Conservation (phyloP, 1,140 invertebrate species). For the Pemphigus obesinymphae region DNA sequence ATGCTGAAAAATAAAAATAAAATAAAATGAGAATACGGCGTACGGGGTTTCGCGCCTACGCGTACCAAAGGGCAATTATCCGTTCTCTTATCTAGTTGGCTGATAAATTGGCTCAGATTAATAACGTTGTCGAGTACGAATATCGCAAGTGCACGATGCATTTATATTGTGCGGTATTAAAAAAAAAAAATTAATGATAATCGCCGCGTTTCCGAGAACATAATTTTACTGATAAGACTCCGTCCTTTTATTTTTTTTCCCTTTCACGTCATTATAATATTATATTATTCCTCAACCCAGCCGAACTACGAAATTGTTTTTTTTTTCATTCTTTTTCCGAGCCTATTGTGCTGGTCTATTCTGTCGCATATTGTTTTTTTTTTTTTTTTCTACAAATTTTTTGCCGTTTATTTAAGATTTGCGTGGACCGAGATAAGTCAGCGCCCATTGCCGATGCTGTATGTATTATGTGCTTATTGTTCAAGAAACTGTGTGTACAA, state of each 20-base stretch:
- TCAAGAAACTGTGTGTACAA: not conserved
- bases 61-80: slow-evolving; percentile 11
- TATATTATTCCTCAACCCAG: not conserved
- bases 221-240: not conserved
- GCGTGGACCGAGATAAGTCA: not conserved
- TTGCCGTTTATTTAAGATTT: slow-evolving; percentile 11
- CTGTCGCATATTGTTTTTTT: not conserved
- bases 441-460: not conserved
- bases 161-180: not conserved
- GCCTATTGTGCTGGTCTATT: not conserved
- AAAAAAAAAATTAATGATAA: not conserved
- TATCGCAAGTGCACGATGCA: not conserved
- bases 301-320: not conserved
- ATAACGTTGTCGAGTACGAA: not conserved
- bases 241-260: not conserved
- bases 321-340: not conserved
- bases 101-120: not conserved
- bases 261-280: not conserved
- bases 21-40: no score
- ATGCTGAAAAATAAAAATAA: no score
- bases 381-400: slow-evolving; percentile 7
- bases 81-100: not conserved
- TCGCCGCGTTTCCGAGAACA: not conserved
- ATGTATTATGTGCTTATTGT: not conserved
- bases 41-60: not conserved